Base-by-base conservation (phyloP, 2,888 invertebrate genomes). In the Mongoloraphidia duomilia region DNA sequence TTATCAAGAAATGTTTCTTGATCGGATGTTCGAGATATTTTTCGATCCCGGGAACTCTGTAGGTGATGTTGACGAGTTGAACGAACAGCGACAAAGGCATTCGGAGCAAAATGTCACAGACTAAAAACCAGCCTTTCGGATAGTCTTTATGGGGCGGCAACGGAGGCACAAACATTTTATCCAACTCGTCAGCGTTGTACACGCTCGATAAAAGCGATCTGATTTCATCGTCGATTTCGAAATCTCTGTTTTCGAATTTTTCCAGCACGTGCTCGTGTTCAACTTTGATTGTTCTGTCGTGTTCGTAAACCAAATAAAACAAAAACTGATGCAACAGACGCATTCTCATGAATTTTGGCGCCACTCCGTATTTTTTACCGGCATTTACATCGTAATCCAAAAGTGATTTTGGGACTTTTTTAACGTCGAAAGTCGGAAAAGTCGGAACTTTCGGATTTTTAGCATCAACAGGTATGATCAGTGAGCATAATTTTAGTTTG, bases 91-190 rank as follows among this genome's bases (percentile, higher is more conserved):
- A 78, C 0, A 88, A 61, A 0, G 88, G 89, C 58, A 88, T 67
- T 1, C 82, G 72, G 5, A 82, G 66, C 8, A 86, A 65, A 2
- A 83, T 63, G 60, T 89, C 87, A 54, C 78, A 76, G 52, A 85
- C 67, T 46, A 82, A 67, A 34, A 77, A 70, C 85, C 87, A 87
- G 9, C 85, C 84, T 8, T 60, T 39, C 1, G 70, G 69, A 68
- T 77, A 81, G 12, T 73, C 75, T 62, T 60, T 53, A 59, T 82
- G 77, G 41, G 62, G 58, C 0, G 78, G 78, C 41, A 86, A 59
- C 0, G 84, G 82, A 1, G 81, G 76, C 11, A 88, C 67, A 60
- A 85, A 86, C 66, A 80, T 82, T 61, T 77, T 80, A 83, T 84
- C 86, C 55, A 68, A 71, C 6, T 79, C 65, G 46, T 73, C 69